Conservation (phyloP, 2,797 vertebrate species). For the Acestrorhynchus altus region DNA sequence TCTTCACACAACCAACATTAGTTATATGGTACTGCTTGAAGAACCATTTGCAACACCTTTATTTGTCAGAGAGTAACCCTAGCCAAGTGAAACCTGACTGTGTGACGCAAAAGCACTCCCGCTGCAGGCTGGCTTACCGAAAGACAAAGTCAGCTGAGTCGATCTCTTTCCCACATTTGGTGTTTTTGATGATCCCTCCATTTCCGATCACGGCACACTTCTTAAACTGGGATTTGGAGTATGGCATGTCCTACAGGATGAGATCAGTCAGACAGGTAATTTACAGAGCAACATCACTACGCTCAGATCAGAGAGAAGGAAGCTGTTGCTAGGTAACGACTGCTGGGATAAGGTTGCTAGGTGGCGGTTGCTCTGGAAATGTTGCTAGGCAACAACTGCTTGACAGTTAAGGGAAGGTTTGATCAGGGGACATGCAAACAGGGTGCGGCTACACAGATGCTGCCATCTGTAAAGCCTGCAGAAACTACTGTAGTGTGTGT, state of each 20-base stretch:
- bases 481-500: background rate
- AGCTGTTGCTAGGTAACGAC: constrained; percentile 9
- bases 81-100: too few species aligned
- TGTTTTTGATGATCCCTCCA: constrained; percentile 97
- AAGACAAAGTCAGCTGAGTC: constrained; percentile 95
- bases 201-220: constrained; percentile 97
- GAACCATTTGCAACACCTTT: too few species aligned
- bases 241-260: constrained; percentile 91
- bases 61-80: too few species aligned
- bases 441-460: background rate
- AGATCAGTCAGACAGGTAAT: constrained; percentile 4
- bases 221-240: constrained; percentile 95
- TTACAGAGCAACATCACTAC: background rate
- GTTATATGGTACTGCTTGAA: too few species aligned
- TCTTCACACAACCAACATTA: too few species aligned
- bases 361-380: constrained; percentile 18
- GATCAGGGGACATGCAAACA: background rate
- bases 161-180: constrained; percentile 93
- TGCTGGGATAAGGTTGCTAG: constrained; percentile 31
- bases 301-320: background rate
- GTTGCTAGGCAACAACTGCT: constrained; percentile 41
- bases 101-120: too few species aligned
- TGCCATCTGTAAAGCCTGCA: background rate
- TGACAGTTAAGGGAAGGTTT: background rate
- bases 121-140: constrained; percentile 77